Percentiles rank a stretch among this genome's conserved stretches.
Conservation (phyloP, 2,113 vertebrate genomes). For the Heptranchias perlo region DNA sequence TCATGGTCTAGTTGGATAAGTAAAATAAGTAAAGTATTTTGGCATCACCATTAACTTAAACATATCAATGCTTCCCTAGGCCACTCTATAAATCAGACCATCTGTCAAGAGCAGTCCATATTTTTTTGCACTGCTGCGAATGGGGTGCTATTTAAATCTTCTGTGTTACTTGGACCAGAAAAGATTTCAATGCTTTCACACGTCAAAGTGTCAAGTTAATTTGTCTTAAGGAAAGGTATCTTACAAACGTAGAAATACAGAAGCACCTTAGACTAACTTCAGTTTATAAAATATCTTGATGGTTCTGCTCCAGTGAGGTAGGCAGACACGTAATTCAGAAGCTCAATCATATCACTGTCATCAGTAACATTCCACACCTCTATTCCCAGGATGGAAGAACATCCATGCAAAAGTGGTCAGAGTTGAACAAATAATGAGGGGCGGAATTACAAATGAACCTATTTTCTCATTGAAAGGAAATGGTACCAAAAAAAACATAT, state of each 20-base stretch:
- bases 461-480: neutral
- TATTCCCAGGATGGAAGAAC: neutral
- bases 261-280: neutral
- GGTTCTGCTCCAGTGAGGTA: slow-evolving; percentile 20
- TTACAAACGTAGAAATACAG: neutral
- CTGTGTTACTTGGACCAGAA: neutral
- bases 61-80: neutral
- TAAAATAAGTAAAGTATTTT: neutral
- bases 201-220: neutral
- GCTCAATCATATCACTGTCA: slow-evolving; percentile 7
- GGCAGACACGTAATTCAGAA: neutral
- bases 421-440: slow-evolving; percentile 6
- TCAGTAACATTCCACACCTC: neutral
- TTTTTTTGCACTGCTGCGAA: neutral
- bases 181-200: neutral
- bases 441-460: slow-evolving; percentile 16
- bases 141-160: neutral
- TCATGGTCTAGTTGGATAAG: neutral
- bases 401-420: neutral
- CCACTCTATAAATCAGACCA: neutral
- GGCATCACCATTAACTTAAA: neutral
- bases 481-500: neutral
- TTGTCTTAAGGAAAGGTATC: neutral
- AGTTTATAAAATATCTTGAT: neutral
- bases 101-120: neutral